Evolutionary conservation across 2,888 invertebrate genomes (phyloP), one percentile per base, ranked within the genome.

Genomic region (Apodemia mormo): DNA sequence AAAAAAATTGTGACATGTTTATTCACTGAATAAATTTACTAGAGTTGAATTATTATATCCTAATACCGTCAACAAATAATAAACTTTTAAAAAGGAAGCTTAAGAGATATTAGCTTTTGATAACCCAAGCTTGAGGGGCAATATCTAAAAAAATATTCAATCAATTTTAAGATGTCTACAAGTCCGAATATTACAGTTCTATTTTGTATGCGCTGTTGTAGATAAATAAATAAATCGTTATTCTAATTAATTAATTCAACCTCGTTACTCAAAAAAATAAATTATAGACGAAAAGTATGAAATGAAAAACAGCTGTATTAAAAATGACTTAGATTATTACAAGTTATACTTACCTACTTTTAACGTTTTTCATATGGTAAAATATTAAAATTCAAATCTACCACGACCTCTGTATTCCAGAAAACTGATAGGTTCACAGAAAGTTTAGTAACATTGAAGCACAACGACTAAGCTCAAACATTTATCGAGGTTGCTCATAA

Each of bases 401-500:
- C 61, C 61, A 61, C 61, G 61, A 61, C 61, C 61, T 61, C 61
- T 61, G 61, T 61, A 61, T 61, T 61, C 61, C 61, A 33, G 61
- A 61, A 61, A 61, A 61, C 10, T 61, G 61, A 69, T 66, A 72
- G 66, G 61, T 70, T 68, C 72, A 72, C 49, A 29, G 72, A 72
- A 68, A 72, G 61, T 61, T 12, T 61, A 61, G 33, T 12, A 14
- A 54, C 37, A 54, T 64, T 14, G 33, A n/a, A 37, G 61, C 37
- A 64, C 61, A 61, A 61, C 33, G 29, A 61, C 14, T 61, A 61
- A 61, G 29, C 10, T 61, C 12, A 33, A 14, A 6, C 58, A 30
- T 61, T 61, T 2, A 61, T 61, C 5, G 12, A 61, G 30, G 12
- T 30, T 61, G 14, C 49, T 49, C 30, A 30, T 33, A 5, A 9